Base-by-base conservation (phyloP, 2,113 vertebrate species). In the Gambusia holbrooki region DNA sequence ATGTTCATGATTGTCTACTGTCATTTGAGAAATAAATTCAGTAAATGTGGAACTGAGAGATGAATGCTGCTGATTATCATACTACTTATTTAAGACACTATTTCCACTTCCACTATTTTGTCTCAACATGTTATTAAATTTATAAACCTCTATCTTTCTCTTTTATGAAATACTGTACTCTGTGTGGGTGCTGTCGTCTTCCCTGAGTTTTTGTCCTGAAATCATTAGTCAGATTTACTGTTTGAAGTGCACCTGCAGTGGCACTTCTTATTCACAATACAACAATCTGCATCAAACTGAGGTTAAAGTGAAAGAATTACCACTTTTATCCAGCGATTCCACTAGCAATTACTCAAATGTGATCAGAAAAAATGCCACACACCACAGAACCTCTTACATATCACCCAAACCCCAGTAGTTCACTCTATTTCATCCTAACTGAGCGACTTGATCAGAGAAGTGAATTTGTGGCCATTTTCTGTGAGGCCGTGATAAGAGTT, bases 401-500 rank as follows among this genome's bases (percentile, higher is more conserved):
- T 51, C 30, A 79, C 71, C 60, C 54, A 32, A 79, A 48, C 45
- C 9, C 61, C 60, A 66, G 63, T 45, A 19, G 40, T 58, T 64
- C 12, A 28, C 65, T 30, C 54, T 29, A 66, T 67, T 74, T 84
- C 82, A 82, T 83, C 77, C 65, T 68, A 74, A 85, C 71, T 85
- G 81, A 81, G 61, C 70, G 71, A 61, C 91, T 91, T 70, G 84
- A 93, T 93, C 87, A 84, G 70, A 54, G 68, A 37, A 69, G 69
- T 76, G 73, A 77, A 84, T 84, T 78, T 85, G 66, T 66, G 73
- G 71, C 62, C 40, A n/a, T 84, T 88, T 83, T 77, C 92, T 93
- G 91, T 69, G 86, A 82, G 73, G 74, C 66, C 30, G 84, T 71
- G 91, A 94, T 94, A 90, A 93, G 84, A 22, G 48, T 42, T 2